phyloP scores from a whole-genome alignment of 2,888 invertebrate genomes.

The Clusia tigrina region DNA sequence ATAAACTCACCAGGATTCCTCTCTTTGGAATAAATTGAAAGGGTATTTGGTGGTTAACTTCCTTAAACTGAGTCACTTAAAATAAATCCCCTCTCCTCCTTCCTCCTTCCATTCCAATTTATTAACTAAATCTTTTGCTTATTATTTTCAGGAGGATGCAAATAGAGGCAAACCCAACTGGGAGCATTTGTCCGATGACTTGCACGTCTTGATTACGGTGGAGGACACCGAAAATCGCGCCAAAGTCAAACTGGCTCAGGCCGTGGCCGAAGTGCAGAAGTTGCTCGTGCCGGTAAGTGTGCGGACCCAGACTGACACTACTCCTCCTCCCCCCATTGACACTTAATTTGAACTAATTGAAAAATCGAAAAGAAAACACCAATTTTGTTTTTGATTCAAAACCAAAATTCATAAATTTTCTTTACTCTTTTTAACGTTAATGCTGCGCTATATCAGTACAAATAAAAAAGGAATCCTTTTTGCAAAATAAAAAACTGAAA shows the following conservation, averaged over 20 bases:
- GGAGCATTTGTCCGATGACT: constrained; percentile 98
- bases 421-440: neutral
- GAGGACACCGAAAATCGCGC: constrained; percentile 99
- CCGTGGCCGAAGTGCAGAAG: constrained; percentile 98
- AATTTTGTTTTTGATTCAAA: neutral
- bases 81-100: too few species aligned
- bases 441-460: too few species aligned
- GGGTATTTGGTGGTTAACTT: too few species aligned
- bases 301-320: neutral
- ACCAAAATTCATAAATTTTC: neutral
- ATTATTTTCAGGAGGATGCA: constrained; percentile 88
- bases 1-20: too few species aligned
- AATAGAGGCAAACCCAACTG: constrained; percentile 99
- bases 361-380: neutral
- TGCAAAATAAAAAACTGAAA: too few species aligned
- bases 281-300: constrained; percentile 92
- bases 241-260: constrained; percentile 91
- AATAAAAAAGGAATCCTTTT: too few species aligned
- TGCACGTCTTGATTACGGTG: constrained; percentile 97
- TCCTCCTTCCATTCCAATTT: too few species aligned
- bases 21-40: too few species aligned
- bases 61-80: constrained; percentile 28
- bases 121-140: too few species aligned
- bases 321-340: too few species aligned
- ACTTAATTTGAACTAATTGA: constrained; percentile 2